Evolutionary conservation across 1,140 invertebrate species (phyloP).

Genomic region (Drosophila sp.): DNA sequence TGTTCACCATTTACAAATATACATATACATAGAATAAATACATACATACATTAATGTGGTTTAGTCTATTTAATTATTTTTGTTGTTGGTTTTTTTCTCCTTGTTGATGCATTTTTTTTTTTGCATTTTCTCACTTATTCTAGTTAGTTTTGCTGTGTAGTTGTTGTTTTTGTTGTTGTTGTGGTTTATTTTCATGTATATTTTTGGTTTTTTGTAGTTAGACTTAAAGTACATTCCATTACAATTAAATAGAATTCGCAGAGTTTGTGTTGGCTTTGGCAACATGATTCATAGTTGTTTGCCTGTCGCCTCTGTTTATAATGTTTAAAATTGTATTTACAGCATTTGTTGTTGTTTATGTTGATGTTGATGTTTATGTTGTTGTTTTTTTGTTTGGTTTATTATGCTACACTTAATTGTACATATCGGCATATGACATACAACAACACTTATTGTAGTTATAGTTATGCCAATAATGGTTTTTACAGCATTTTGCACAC

Average conservation of each 20-base stretch:
- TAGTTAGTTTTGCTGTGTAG: conserved; percentile 20
- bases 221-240: conserved; percentile 19
- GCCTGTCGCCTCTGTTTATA: conserved; percentile 44
- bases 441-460: conserved; percentile 9
- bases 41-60: conserved; percentile 15
- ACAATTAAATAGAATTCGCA: conserved; percentile 20
- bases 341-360: conserved; percentile 25
- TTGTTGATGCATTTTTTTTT: conserved; percentile 13
- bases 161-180: conserved; percentile 10
- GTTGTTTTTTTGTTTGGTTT: not conserved
- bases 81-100: conserved; percentile 28
- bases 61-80: conserved; percentile 26
- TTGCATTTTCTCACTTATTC: conserved; percentile 13
- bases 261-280: conserved; percentile 35
- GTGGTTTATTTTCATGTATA: conserved; percentile 11
- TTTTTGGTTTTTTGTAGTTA: conserved; percentile 3
- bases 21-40: conserved; percentile 29
- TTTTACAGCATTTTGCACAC: conserved; percentile 71
- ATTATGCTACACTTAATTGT: conserved; percentile 67
- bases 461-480: conserved; percentile 42
- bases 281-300: conserved; percentile 62
- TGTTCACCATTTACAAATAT: not conserved
- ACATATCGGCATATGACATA: conserved; percentile 35
- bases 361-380: not conserved
- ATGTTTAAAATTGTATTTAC: conserved; percentile 79